phyloP scores from a whole-genome alignment of 2,113 vertebrate genomes.

The Rhynchomys soricoides region DNA sequence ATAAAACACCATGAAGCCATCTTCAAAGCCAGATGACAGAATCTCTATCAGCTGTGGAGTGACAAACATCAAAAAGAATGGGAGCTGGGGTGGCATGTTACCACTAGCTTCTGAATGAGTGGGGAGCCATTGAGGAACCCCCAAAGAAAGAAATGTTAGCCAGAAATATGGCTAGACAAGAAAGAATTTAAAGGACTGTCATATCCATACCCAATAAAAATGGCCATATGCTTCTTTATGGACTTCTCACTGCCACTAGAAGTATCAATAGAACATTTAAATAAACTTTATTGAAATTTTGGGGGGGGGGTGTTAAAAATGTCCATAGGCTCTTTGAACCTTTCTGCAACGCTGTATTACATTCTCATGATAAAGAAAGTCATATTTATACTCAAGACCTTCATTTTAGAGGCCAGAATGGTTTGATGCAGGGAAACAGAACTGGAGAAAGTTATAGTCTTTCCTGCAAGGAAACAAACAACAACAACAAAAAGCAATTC shows the following conservation, averaged over 20 bases:
- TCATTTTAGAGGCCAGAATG: background rate
- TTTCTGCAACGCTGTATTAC: background rate
- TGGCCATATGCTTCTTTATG: background rate
- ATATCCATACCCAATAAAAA: background rate
- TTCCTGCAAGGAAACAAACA: background rate
- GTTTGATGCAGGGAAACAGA: background rate
- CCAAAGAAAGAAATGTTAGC: background rate
- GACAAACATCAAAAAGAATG: background rate
- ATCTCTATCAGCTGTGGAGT: background rate
- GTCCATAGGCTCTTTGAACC: background rate
- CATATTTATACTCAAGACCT: conserved; percentile 5
- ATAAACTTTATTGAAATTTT: background rate
- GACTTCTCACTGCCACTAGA: background rate
- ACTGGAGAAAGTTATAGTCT: background rate
- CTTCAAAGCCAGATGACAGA: conserved; percentile 36
- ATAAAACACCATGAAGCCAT: background rate
- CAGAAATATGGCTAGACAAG: background rate
- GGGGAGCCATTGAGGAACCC: background rate
- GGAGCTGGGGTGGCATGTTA: background rate
- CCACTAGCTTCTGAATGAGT: background rate
- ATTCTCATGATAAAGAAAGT: conserved; percentile 16
- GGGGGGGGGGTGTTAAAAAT: background rate
- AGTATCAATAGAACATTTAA: background rate
- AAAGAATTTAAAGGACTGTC: conserved; percentile 54
- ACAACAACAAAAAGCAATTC: background rate